Percentiles rank a stretch among this genome's conserved stretches.
These are phyloP conservation scores for Calliopsis andreniformis DNA, from an alignment of 1,140 invertebrate genomes.

Conservation along the genomic window DNA sequence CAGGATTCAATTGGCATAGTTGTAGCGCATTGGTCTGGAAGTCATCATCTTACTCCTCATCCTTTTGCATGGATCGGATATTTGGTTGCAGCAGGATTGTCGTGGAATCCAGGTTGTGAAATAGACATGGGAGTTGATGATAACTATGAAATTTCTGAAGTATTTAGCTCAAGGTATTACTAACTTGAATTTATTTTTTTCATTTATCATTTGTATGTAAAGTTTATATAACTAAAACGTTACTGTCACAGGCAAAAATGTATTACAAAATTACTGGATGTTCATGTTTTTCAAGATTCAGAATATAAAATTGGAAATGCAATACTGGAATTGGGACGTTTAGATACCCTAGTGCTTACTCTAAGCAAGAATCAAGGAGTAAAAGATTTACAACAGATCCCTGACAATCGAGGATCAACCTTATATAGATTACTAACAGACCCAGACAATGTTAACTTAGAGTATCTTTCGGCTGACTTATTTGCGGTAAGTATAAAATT, in stretches of 20 bases:
- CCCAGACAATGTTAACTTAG: conserved; percentile 84
- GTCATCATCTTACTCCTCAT: conserved; percentile 84
- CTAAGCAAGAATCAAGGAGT: conserved; percentile 79
- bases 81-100: conserved; percentile 84
- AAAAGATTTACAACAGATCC: conserved; percentile 82
- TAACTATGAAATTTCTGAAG: conserved; percentile 71
- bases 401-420: conserved; percentile 84
- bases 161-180: conserved; percentile 57
- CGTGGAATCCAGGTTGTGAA: conserved; percentile 85
- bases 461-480: conserved; percentile 83
- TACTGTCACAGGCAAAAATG: conserved; percentile 70
- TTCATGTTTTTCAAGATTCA: conserved; percentile 83
- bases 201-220: conserved; percentile 6
- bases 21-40: conserved; percentile 86
- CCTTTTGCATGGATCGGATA: conserved; percentile 87
- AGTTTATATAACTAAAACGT: neutral
- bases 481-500: conserved; percentile 81
- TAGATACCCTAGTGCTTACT: conserved; percentile 84
- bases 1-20: conserved; percentile 84
- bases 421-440: conserved; percentile 84
- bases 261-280: conserved; percentile 83
- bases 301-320: conserved; percentile 82
- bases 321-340: conserved; percentile 84
- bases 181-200: no score
- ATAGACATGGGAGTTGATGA: conserved; percentile 74